phyloP scores from a whole-genome alignment of 2,797 vertebrate species.

The Pelobates cultripes region DNA sequence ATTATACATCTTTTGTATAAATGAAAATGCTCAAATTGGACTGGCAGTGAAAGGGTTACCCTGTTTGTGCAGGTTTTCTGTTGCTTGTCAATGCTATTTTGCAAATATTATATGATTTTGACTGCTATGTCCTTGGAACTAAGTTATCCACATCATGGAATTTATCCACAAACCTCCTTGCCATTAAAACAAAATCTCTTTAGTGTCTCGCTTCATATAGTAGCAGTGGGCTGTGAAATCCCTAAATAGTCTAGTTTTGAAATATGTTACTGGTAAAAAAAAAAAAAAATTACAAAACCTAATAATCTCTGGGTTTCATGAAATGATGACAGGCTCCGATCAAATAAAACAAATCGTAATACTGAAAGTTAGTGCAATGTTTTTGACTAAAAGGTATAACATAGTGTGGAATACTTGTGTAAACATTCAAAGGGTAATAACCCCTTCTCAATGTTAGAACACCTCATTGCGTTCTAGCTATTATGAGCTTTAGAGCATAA shows the following conservation, averaged over 20 bases:
- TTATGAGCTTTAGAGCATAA: too few species aligned
- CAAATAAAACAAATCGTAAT: too few species aligned
- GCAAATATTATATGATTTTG: neutral
- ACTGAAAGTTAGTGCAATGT: too few species aligned
- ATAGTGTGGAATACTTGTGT: too few species aligned
- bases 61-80: neutral
- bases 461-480: too few species aligned
- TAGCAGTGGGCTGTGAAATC: slow-evolving; percentile 5
- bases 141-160: neutral
- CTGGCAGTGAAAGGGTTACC: too few species aligned
- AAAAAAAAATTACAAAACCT: neutral
- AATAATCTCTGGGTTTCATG: neutral
- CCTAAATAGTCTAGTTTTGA: neutral
- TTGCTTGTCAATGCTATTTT: neutral
- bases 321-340: too few species aligned
- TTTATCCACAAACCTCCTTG: neutral
- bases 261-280: neutral
- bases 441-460: too few species aligned
- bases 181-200: neutral
- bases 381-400: too few species aligned
- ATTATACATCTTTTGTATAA: too few species aligned
- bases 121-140: neutral
- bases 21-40: too few species aligned
- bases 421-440: too few species aligned
- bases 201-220: neutral